Evolutionary conservation across 2,113 vertebrate genomes (phyloP).

Genomic region (Corythaixoides concolor): DNA sequence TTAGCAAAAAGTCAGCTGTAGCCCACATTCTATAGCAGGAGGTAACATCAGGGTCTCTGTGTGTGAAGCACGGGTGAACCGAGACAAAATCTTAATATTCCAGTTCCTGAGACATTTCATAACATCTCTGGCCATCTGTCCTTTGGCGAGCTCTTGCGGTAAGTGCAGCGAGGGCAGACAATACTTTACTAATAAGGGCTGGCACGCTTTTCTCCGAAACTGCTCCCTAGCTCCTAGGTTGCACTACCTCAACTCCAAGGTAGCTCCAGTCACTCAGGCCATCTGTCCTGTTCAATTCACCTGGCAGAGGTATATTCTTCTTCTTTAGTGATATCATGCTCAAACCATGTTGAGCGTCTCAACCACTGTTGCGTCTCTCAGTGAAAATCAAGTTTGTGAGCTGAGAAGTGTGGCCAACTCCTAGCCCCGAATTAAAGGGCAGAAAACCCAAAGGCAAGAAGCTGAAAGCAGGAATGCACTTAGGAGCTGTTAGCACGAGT

Average conservation of each 20-base stretch:
- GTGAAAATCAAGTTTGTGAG: neutral
- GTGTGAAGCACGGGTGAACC: neutral
- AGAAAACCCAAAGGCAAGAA: neutral
- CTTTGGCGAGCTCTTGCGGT: neutral
- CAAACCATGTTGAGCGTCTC: neutral
- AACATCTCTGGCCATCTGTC: slow-evolving; percentile 32
- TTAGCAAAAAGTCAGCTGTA: neutral
- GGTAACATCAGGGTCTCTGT: neutral
- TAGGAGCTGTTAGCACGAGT: neutral
- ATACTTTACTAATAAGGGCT: neutral
- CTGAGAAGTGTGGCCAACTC: neutral
- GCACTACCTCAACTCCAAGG: accelerated
- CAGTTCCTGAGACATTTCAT: slow-evolving; percentile 28
- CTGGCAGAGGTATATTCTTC: neutral
- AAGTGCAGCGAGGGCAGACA: neutral
- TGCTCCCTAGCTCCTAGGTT: neutral
- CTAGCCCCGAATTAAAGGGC: neutral
- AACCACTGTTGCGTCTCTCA: neutral
- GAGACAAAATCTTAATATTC: slow-evolving; percentile 32
- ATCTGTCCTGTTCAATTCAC: neutral
- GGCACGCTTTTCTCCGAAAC: neutral
- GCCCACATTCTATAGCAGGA: neutral
- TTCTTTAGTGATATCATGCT: neutral
- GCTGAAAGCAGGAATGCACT: neutral
- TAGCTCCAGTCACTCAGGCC: neutral